phyloP scores from a whole-genome alignment of 2,113 vertebrate genomes.

The Neotragus pygmaeus region DNA sequence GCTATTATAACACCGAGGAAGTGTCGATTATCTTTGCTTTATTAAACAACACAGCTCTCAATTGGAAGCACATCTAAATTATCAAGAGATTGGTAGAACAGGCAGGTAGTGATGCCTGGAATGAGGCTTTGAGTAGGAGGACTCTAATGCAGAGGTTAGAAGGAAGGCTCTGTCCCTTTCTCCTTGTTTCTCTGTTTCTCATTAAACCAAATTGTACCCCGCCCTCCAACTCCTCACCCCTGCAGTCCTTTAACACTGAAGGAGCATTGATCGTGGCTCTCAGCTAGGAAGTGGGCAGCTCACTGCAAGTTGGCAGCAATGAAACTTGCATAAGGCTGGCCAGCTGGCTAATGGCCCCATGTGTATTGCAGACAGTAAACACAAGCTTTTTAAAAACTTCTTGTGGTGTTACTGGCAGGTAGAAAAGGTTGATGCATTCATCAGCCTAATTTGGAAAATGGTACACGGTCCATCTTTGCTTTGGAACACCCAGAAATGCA shows the following conservation, averaged over 20 bases:
- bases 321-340: conserved; percentile 5
- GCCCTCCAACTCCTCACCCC: neutral
- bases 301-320: conserved; percentile 12
- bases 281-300: conserved; percentile 29
- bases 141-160: neutral
- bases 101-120: neutral
- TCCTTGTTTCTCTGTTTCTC: neutral
- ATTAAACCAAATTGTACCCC: neutral
- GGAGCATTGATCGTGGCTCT: conserved; percentile 33
- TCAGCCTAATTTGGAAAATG: conserved; percentile 62
- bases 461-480: neutral
- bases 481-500: neutral
- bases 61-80: conserved; percentile 59
- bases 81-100: conserved; percentile 62
- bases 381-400: conserved; percentile 59
- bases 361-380: conserved; percentile 63
- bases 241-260: neutral
- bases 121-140: neutral
- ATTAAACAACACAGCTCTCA: conserved; percentile 65
- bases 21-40: conserved; percentile 68
- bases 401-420: conserved; percentile 59
- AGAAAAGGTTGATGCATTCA: conserved; percentile 61
- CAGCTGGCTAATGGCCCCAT: conserved; percentile 50
- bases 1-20: conserved; percentile 21
- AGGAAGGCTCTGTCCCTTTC: neutral